A percentile compares a stretch with the other conserved stretches of the same genome.
These are phyloP conservation scores for Lagocephalus sceleratus DNA, from an alignment of 2,797 vertebrate genomes.

Conservation along the genomic window DNA sequence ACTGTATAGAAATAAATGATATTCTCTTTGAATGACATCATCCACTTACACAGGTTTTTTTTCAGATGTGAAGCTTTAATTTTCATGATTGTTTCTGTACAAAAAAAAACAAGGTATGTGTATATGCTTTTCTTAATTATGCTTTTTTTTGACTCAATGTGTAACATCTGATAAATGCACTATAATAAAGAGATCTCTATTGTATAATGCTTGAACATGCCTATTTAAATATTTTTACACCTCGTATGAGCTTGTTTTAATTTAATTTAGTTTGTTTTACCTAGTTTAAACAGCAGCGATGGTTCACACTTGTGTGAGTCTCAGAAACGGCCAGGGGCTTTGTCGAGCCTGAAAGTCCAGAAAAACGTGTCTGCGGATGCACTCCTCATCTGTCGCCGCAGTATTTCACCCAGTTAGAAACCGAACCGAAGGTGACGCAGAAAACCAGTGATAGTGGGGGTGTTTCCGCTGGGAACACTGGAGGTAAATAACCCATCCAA, in stretches of 20 bases:
- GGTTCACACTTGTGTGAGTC: not conserved
- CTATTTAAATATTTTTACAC: not conserved
- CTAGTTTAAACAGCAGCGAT: not conserved
- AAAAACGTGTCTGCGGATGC: not conserved
- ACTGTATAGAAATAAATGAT: conserved; percentile 58
- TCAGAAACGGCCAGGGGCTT: too few relatives aligned
- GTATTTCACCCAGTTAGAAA: too few relatives aligned
- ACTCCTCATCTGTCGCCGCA: not conserved
- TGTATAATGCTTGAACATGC: conserved; percentile 32
- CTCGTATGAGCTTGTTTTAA: not conserved
- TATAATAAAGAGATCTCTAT: conserved; percentile 84
- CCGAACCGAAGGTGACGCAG: too few relatives aligned
- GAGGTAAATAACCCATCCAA: too few relatives aligned
- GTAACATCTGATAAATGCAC: conserved; percentile 81
- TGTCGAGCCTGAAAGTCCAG: not conserved
- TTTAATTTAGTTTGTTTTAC: too few relatives aligned
- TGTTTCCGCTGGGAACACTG: too few relatives aligned
- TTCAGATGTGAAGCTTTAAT: conserved; percentile 77
- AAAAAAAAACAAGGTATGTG: conserved; percentile 61
- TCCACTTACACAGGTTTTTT: conserved; percentile 59
- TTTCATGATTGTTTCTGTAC: conserved; percentile 66
- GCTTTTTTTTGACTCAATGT: conserved; percentile 67
- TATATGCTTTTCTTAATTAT: conserved; percentile 62
- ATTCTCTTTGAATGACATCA: conserved; percentile 47
- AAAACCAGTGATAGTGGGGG: too few relatives aligned